Evolutionary conservation across 2,888 invertebrate species (phyloP), one percentile per base, ranked within the genome.

Genomic region (Dryomyza anilis): DNA sequence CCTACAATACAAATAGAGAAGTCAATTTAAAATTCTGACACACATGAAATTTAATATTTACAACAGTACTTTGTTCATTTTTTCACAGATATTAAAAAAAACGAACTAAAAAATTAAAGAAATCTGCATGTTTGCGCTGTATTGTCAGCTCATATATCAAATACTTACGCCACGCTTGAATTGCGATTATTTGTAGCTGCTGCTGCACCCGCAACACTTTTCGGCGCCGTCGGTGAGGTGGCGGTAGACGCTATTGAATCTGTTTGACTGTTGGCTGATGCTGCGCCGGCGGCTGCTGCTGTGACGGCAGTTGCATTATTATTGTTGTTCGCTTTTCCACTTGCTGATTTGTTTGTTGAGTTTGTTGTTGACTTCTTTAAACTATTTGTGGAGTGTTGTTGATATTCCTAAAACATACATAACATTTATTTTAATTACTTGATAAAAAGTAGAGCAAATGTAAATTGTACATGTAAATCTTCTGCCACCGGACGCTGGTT

Each of bases 401-500:
- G 86, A 76, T 86, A 89, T 78, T 89, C 89, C 89, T 89, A 66
- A 67, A 53, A 23, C 19, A 43, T 30, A 52, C 43, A 25, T 7
- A 62, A 27, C 25, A 45, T 45, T 2, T 19, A 23, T 39, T 10
- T 12, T 50, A 53, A 52, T 43, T 63, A 69, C 8, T n/a, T n/a
- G n/a, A 59, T 46, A 7, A 29, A 50, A 5, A n/a, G n/a, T n/a
- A n/a, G n/a, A 63, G 56, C 52, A 67, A 60, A 48, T 57, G 58
- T 56, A 70, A 75, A 73, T 68, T 77, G 73, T 78, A 83, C 83
- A 88, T 94, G 94, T 89, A 95, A 89, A 87, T 96, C 96, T 86
- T 96, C 96, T 86, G 93, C 93, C 85, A 96, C 95, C 72, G 94
- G 93, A 78, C 95, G 90, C 85, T 96, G 96, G 88, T 96, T 95